Base-by-base conservation (phyloP, 2,888 invertebrate genomes). In the Nomada fabriciana region DNA sequence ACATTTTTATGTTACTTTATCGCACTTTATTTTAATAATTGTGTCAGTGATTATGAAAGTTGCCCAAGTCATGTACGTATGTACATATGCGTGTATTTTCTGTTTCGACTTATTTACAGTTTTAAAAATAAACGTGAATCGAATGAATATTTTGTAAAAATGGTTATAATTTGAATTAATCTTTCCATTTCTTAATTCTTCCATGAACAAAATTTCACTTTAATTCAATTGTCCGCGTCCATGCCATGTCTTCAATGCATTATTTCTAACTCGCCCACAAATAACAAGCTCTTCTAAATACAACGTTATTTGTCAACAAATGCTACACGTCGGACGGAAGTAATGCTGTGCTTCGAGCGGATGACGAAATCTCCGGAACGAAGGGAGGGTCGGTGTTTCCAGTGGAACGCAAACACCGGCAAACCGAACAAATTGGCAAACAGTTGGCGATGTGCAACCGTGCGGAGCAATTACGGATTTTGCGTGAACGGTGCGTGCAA, bases 391-490 rank as follows among this genome's bases (percentile, higher is more conserved):
- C 52, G 71, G 64, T 57, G 70, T 75, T 86, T 80, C 67, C 82
- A 75, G 29, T 68, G 75, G 64, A 88, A 82, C 67, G 81, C 80
- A 91, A 90, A 91, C 89, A 84, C 85, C 82, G 88, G 85, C 83
- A 88, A 90, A 90, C 88, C 87, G 86, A 85, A 86, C 89, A 92
- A 93, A 93, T 93, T 91, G 91, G 90, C 92, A 91, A 92, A 91
- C 91, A 92, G 89, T 86, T 86, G 86, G 89, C 87, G 89, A 88
- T 91, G 92, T 91, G 91, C 92, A 93, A 84, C 90, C 91, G 90
- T 90, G 93, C 93, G 93, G 89, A 93, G 93, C 93, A 94, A 94
- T 94, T 93, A 93, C 87, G 89, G 90, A 91, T 89, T 90, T 90
- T 89, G 91, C 89, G 90, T 89, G 89, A 86, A 88, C 89, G 88